These are phyloP conservation scores for Polyommatus iphigenia DNA, from an alignment of 2,888 invertebrate genomes.

Conservation along the genomic window DNA sequence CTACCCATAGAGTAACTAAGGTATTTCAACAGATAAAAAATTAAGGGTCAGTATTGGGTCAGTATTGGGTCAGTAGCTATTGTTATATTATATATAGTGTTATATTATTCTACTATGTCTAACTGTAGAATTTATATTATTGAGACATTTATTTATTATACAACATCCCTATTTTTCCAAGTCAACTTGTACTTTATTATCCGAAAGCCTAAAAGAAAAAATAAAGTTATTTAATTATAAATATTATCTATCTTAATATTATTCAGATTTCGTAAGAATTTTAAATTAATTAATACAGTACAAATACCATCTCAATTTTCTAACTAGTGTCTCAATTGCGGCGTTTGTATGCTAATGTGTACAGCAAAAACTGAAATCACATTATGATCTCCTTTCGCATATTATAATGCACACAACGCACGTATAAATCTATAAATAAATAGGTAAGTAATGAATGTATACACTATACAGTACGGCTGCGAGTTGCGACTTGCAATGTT, in stretches of 20 bases:
- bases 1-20: not conserved
- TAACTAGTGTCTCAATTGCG: not conserved
- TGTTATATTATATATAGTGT: too few species aligned
- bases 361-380: not conserved
- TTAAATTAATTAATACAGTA: not conserved
- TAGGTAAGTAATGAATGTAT: not conserved
- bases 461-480: not conserved
- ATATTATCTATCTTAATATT: too few species aligned
- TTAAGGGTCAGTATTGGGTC: not conserved
- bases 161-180: too few species aligned
- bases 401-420: not conserved
- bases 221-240: too few species aligned
- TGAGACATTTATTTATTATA: too few species aligned
- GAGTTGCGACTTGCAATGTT: constrained; percentile 27
- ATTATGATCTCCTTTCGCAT: not conserved
- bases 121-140: too few species aligned
- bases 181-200: too few species aligned
- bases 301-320: not conserved
- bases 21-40: not conserved
- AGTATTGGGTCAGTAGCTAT: too few species aligned
- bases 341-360: not conserved
- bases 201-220: too few species aligned
- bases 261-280: too few species aligned
- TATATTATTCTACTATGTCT: too few species aligned
- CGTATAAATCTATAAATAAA: not conserved